Conservation (phyloP, 37 sponge, comb jelly and placozoan genomes). For the Petrosia ficiformis region DNA sequence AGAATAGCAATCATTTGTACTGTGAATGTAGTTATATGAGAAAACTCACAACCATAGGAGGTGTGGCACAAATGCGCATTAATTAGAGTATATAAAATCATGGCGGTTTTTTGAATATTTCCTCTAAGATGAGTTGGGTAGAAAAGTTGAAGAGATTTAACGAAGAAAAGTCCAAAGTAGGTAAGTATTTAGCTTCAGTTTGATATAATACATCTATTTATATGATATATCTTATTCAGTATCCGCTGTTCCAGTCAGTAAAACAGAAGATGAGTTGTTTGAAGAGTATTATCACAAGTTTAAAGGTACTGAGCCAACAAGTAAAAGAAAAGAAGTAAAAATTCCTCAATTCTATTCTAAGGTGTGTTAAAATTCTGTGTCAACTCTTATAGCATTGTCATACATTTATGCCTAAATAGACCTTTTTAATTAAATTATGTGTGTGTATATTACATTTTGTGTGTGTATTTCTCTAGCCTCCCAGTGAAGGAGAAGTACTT, state of each 20-base stretch:
- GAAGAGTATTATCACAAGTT: constrained; percentile 53
- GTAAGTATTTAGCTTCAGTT: too few relatives aligned
- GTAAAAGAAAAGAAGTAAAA: not conserved
- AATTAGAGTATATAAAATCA: not conserved
- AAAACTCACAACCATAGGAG: not conserved
- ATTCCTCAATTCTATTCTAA: constrained; percentile 63
- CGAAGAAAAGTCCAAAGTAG: not conserved
- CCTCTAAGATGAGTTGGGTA: constrained; percentile 26
- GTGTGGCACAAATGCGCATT: not conserved
- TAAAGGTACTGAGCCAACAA: constrained; percentile 10
- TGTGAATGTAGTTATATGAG: not conserved
- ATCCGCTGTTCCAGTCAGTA: not conserved
- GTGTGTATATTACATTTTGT: not conserved
- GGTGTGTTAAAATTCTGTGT: constrained; percentile 35
- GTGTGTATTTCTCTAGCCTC: constrained; percentile 47
- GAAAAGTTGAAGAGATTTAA: constrained; percentile 21
- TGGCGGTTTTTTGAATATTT: too few relatives aligned
- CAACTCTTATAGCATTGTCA: too few relatives aligned
- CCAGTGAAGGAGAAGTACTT: constrained; percentile 77
- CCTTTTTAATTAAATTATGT: too few relatives aligned
- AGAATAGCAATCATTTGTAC: too few relatives aligned
- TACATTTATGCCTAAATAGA: too few relatives aligned
- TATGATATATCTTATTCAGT: too few relatives aligned
- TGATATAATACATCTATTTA: too few relatives aligned
- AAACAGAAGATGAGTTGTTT: constrained; percentile 50